Evolutionary conservation across 2,113 vertebrate species (phyloP).

Genomic region (Cnemophilus loriae): DNA sequence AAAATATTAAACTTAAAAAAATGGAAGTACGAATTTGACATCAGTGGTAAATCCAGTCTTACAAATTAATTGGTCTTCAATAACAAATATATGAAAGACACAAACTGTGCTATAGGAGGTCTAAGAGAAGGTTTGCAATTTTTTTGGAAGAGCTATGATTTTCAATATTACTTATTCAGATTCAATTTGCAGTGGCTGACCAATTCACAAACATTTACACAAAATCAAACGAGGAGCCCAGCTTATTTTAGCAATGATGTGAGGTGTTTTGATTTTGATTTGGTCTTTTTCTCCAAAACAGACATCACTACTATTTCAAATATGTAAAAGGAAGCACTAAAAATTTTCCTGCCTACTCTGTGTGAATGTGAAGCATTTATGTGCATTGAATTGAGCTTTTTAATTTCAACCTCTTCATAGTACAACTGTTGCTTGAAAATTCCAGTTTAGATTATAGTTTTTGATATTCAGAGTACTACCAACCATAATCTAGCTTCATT

Average conservation of each 20-base stretch:
- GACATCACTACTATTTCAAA: background rate
- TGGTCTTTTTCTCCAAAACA: background rate
- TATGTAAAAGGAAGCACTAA: constrained; percentile 29
- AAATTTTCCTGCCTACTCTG: background rate
- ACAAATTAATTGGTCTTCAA: constrained; percentile 50
- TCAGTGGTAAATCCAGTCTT: constrained; percentile 29
- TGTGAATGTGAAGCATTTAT: constrained; percentile 28
- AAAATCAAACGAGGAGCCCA: constrained; percentile 12
- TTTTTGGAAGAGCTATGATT: constrained; percentile 37
- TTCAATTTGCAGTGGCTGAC: constrained; percentile 41
- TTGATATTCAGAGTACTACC: background rate
- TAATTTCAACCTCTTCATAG: constrained; percentile 17
- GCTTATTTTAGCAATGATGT: background rate
- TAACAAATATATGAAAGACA: constrained; percentile 44
- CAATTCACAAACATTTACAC: constrained; percentile 67
- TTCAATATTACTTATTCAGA: constrained; percentile 40
- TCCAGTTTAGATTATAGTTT: constrained; percentile 51
- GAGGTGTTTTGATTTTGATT: background rate
- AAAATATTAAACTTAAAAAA: constrained; percentile 67
- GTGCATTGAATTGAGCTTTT: background rate
- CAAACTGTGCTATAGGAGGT: constrained; percentile 62
- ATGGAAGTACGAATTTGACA: constrained; percentile 41
- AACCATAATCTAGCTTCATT: constrained; percentile 22
- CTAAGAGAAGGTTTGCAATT: constrained; percentile 18
- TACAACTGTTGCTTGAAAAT: constrained; percentile 46